These are phyloP conservation scores for Lissonota sp. DNA, from an alignment of 2,888 invertebrate genomes.

Conservation along the genomic window DNA sequence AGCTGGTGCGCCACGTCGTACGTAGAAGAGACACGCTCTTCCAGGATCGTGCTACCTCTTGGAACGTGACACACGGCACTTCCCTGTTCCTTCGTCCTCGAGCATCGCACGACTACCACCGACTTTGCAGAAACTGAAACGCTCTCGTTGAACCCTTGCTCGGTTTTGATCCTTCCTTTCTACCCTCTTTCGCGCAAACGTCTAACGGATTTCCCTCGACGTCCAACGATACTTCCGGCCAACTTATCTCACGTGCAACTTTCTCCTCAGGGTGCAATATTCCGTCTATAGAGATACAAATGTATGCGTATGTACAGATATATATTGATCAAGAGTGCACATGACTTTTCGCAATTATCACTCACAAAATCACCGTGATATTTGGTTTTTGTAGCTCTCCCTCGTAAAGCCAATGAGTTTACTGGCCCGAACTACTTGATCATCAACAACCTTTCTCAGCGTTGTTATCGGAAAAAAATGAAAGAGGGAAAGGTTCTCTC, in stretches of 20 bases:
- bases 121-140: constrained; percentile 54
- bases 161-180: constrained; percentile 24
- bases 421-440: constrained; percentile 31
- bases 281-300: not conserved
- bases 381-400: not conserved
- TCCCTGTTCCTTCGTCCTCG: constrained; percentile 65
- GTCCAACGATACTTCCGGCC: constrained; percentile 46
- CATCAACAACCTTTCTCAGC: constrained; percentile 7
- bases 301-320: not conserved
- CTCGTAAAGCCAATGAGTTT: constrained; percentile 7
- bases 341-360: constrained; percentile 28
- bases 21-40: constrained; percentile 58
- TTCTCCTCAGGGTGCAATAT: constrained; percentile 7
- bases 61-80: constrained; percentile 66
- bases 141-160: constrained; percentile 57
- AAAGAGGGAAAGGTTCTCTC: not conserved
- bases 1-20: constrained; percentile 2
- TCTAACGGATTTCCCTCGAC: constrained; percentile 20
- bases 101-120: constrained; percentile 66
- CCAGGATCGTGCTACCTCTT: constrained; percentile 68
- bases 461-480: not conserved
- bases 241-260: constrained; percentile 56
- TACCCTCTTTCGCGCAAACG: constrained; percentile 2
- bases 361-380: constrained; percentile 32
- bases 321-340: constrained; percentile 34